Evolutionary conservation across 2,797 vertebrate species (phyloP), one percentile per base, ranked within the genome.

Genomic region (Poeciliopsis paucimaculata): DNA sequence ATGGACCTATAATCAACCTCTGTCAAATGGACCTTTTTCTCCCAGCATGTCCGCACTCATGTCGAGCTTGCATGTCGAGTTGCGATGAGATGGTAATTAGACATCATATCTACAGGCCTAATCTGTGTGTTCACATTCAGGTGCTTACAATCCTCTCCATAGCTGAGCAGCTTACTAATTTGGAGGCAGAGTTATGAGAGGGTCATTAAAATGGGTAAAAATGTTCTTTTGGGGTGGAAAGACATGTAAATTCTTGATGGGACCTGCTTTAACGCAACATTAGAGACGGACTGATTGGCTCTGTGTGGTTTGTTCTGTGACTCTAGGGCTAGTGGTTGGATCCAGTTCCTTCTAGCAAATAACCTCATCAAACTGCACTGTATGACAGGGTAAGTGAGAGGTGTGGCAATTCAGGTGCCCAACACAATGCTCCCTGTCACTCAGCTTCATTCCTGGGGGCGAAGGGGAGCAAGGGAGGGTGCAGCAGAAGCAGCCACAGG

Each of bases 381-480:
- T 91, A 91, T 94, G 92, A 94, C 94, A 94, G 93, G 90, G 91
- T 94, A 95, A 94, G 92, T 94, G 92, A 92, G 94, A 93, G 94
- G 94, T 92, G 94, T 94, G 92, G 89, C 86, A 46, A 89, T 86
- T 89, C 90, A 92, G 92, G 91, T 94, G 90, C 93, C 93, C 86
- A 83, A 92, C 92, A 95, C 94, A 94, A 95, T 94, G 86, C 84
- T 86, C 89, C 96, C 94, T 96, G 96, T 97, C 97, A 98, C 93
- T 98, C 97, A 97, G 86, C 87, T 94, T 95, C 96, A 95, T 96
- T 97, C 96, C 95, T 96, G 78, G 90, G 93, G 90, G 92, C 84
- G 87, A 89, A 88, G 88, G 89, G 89, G 85, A 87, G 81, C 51
- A 80, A 89, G 83, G 84, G 90, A 94, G 95, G 92, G 95, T 95